Evolutionary conservation across 53 echinoderm and acorn worm genomes (phyloP).

Genomic region (Glandiceps talaboti): DNA sequence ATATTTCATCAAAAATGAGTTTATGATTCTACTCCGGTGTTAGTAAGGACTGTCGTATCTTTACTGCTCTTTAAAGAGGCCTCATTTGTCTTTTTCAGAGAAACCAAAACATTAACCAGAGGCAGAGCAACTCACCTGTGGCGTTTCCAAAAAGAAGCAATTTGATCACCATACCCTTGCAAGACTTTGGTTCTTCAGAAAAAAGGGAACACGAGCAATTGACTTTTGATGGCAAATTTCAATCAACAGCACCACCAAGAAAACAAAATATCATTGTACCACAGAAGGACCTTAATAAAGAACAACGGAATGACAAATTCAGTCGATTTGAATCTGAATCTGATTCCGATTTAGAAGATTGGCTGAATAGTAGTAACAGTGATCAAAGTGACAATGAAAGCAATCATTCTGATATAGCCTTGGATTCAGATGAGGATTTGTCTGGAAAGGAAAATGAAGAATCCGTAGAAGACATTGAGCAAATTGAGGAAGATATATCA

Average conservation of each 20-base stretch:
- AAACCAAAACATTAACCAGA: too few species aligned
- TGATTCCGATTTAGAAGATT: not conserved
- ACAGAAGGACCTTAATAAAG: not conserved
- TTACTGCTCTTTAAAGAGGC: too few species aligned
- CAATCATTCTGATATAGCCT: not conserved
- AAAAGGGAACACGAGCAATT: not conserved
- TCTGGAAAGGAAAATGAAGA: conserved; percentile 6
- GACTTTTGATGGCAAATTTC: not conserved
- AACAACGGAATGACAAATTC: not conserved
- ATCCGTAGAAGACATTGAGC: not conserved
- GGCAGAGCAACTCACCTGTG: not conserved
- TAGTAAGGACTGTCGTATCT: too few species aligned
- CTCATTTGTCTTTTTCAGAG: not conserved
- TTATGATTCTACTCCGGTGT: too few species aligned
- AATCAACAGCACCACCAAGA: not conserved
- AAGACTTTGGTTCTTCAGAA: conserved; percentile 6
- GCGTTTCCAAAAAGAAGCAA: not conserved
- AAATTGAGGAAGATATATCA: not conserved
- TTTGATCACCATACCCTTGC: conserved; percentile 23
- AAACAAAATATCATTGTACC: not conserved
- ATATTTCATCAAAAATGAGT: too few species aligned
- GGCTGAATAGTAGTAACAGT: not conserved
- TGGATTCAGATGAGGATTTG: not conserved
- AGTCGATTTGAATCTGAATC: not conserved
- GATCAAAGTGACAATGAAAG: not conserved